These are phyloP conservation scores for Amniataba percoides DNA, from an alignment of 2,797 vertebrate genomes.

Conservation along the genomic window DNA sequence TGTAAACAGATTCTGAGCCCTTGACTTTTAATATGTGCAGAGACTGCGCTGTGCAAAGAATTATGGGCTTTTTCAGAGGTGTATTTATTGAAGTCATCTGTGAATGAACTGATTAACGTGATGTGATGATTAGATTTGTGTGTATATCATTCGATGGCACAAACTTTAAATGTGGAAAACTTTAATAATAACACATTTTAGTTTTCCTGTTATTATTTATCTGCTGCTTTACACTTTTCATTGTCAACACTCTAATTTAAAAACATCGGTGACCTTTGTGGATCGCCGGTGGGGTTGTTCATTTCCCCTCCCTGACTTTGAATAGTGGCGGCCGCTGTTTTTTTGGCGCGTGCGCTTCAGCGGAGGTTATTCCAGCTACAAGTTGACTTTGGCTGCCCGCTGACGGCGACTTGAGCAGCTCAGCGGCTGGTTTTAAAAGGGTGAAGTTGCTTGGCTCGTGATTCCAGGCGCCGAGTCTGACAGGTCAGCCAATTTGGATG, in stretches of 20 bases:
- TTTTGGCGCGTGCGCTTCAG: neutral
- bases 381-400: conserved; percentile 53
- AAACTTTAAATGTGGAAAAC: neutral
- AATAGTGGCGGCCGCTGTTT: neutral
- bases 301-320: conserved; percentile 2
- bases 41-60: neutral
- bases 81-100: neutral
- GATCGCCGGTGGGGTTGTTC: neutral
- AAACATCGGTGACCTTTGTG: neutral
- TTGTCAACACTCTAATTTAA: neutral
- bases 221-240: neutral
- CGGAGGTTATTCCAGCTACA: conserved; percentile 38
- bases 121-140: neutral
- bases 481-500: conserved; percentile 76
- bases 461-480: conserved; percentile 37
- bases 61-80: neutral
- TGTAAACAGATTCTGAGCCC: neutral
- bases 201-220: neutral
- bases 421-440: conserved; percentile 51
- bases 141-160: neutral
- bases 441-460: conserved; percentile 46
- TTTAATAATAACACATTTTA: neutral
- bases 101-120: neutral
- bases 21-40: neutral
- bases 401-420: conserved; percentile 39